Base-by-base conservation (phyloP, 1,140 invertebrate species). In the Trichomalopsis sarcophagae region DNA sequence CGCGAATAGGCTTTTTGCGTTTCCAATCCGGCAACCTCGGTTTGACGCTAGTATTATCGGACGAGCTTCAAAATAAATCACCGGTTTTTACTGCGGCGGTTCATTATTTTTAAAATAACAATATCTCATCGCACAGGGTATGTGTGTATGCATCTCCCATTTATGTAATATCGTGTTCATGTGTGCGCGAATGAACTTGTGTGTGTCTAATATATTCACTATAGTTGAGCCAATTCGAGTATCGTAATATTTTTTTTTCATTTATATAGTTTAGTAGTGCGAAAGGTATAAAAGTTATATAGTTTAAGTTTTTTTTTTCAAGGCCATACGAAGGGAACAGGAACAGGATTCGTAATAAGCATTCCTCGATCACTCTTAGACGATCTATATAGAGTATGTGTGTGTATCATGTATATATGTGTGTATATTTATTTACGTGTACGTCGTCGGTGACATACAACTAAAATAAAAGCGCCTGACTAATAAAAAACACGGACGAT, bases 271-370 rank as follows among this genome's bases (percentile, higher is more conserved):
- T 78, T 75, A 86, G 85, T 79, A 86, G 85, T 79, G 80, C 76
- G 85, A 86, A 83, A 80, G 85, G 81, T 86, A 86, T 86, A 86
- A 86, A 86, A 86, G 85, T 86, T 82, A 80, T 86, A 82, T 80
- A 86, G 85, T 86, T 69, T 82, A 66, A 62, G 55, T 62, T 62
- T 62, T 62, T 62, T 79, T 62, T 81, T 69, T 86, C 85, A 86
- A 86, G 81, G 85, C 85, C 81, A 79, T 86, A 82, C 66, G 75
- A 82, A 86, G 85, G 85, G 76, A 86, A 79, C 44, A 86, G 77
- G 75, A 82, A 80, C 76, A 82, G 68, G 81, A 86, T 86, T 78
- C 47, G 11, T 81, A 78, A 78, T 86, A 82, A 86, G 74, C 79
- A 86, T 68, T 68, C 30, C 74, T 83, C 68, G 55, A 82, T 55